A percentile compares a stretch with the other conserved stretches of the same genome.
Evolutionary conservation across 37 sponge, comb jelly and placozoan species (phyloP).

Genomic region (Agelas oroides): DNA sequence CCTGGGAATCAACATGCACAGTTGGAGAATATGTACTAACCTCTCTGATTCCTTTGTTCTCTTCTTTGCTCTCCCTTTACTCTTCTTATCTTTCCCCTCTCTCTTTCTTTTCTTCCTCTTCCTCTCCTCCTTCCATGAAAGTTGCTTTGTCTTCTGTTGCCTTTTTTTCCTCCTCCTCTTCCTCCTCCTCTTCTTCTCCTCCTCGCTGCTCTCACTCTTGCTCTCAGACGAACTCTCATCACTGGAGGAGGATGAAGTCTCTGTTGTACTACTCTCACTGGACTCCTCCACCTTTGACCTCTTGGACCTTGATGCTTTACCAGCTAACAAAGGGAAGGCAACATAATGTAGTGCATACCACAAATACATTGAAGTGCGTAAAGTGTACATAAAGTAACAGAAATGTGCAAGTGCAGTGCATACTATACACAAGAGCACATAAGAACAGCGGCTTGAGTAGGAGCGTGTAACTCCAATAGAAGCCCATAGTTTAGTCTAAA

Average conservation of each 20-base stretch:
- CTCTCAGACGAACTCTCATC: constrained; percentile 48
- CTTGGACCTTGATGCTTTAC: background rate
- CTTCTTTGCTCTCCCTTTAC: constrained; percentile 5
- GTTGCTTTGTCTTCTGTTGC: constrained; percentile 24
- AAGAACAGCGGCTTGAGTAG: too few relatives aligned
- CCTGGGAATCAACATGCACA: too few relatives aligned
- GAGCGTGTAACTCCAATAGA: too few relatives aligned
- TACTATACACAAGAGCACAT: too few relatives aligned
- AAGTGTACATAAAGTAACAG: too few relatives aligned
- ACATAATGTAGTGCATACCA: background rate
- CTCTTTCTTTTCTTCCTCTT: constrained; percentile 35
- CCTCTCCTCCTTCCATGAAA: constrained; percentile 27
- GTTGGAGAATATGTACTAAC: background rate
- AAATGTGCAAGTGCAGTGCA: too few relatives aligned
- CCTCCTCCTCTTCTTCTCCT: constrained; percentile 34
- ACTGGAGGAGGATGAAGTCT: constrained; percentile 14
- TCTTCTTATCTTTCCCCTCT: constrained; percentile 3
- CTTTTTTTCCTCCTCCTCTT: constrained; percentile 48
- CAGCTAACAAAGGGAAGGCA: constrained; percentile 15
- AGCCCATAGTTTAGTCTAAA: too few relatives aligned
- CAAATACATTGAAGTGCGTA: background rate
- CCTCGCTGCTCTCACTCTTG: constrained; percentile 17
- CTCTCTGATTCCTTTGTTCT: constrained; percentile 20
- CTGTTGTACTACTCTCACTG: background rate
- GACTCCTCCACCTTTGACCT: constrained; percentile 25